Base-by-base conservation (phyloP, 2,797 vertebrate species). In the Melanotaenia parkinsoni region DNA sequence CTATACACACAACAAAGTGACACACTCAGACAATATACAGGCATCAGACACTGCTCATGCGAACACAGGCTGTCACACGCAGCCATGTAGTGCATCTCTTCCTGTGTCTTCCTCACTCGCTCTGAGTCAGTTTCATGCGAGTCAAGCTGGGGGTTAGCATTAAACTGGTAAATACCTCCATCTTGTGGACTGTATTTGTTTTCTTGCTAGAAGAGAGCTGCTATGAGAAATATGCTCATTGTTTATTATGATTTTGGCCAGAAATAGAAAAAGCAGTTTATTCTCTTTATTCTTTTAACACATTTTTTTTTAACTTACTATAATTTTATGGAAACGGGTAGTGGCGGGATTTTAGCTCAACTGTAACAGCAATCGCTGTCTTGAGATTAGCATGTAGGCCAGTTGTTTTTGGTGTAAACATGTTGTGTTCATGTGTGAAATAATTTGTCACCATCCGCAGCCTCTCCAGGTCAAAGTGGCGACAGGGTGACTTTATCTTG, bases 111-210 rank as follows among this genome's bases (percentile, higher is more conserved):
- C 37, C 67, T 72, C 59, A n/a, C 63, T 63, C 56, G 51, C 53
- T 58, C 71, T 54, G 5, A 71, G 62, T 76, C 70, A 63, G 59
- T 75, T 86, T 78, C 73, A 61, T 76, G 76, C 51, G 38, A 83
- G 74, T 59, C 80, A 76, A 67, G 72, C 74, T 66, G 77, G 58
- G 60, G 16, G 50, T 18, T 45, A 63, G 73, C 75, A 59, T 89
- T 93, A 93, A 90, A 93, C 92, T 94, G 90, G 94, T 94, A 87
- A 92, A 94, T 93, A 94, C 91, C 94, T 89, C 94, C 95, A 95
- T 95, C 95, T 95, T 94, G 95, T 95, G 95, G 95, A 90, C 91
- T 81, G 14, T 66, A 4, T 62, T 54, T 54, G 68, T 61, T 61
- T 61, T 58, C 65, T 69, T 51, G 12, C 56, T 18, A 65, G 38